phyloP scores from a whole-genome alignment of 2,113 vertebrate species.

The Sterna hirundo region DNA sequence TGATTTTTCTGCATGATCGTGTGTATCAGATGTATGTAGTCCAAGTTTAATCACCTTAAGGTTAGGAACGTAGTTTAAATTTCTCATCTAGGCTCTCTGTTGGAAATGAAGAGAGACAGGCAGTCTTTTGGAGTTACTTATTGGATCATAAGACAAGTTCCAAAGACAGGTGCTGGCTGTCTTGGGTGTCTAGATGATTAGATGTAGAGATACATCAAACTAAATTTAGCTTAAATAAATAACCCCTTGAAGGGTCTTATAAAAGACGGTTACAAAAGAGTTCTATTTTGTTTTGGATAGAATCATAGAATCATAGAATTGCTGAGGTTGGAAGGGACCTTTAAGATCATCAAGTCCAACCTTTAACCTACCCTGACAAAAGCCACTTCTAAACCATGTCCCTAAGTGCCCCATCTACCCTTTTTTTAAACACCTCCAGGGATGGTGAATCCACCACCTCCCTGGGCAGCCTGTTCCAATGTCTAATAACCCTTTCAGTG shows the following conservation, averaged over 20 bases:
- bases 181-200: neutral
- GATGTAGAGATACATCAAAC: neutral
- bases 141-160: neutral
- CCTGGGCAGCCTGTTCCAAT: no score
- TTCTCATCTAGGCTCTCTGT: neutral
- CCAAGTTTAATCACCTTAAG: neutral
- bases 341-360: no score
- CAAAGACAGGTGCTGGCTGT: neutral
- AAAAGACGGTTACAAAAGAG: neutral
- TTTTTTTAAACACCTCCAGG: no score
- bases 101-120: neutral
- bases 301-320: no score
- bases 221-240: neutral
- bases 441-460: no score
- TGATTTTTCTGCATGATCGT: neutral
- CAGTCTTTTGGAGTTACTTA: neutral
- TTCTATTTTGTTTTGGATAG: neutral
- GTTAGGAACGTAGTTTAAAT: neutral
- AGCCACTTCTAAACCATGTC: no score
- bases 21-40: neutral
- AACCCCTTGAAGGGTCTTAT: neutral
- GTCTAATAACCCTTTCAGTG: no score
- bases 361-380: no score
- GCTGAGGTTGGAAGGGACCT: no score
- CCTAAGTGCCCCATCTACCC: no score